These are phyloP conservation scores for Leucophenga varia DNA, from an alignment of 1,140 invertebrate genomes.

Conservation along the genomic window DNA sequence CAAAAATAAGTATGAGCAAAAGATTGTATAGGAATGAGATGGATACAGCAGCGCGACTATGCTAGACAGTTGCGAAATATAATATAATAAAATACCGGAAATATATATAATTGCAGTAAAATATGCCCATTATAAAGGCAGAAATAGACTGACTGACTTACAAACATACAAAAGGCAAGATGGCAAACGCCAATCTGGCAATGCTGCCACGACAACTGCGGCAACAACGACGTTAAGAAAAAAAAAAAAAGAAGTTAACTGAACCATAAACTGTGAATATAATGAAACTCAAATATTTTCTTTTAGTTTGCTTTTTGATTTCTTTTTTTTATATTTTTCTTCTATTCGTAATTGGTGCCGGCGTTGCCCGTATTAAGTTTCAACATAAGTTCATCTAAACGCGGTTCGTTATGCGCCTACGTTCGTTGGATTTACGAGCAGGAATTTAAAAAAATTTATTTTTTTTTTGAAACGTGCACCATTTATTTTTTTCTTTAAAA, in stretches of 20 bases:
- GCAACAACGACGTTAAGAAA: no score
- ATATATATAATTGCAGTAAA: slow-evolving; percentile 16
- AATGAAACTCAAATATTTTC: slow-evolving; percentile 40
- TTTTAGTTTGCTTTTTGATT: background rate
- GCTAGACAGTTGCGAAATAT: background rate
- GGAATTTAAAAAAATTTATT: no score
- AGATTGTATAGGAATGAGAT: slow-evolving; percentile 12
- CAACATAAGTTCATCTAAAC: no score
- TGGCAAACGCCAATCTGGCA: no score
- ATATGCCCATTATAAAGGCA: slow-evolving; percentile 24
- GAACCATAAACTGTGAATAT: slow-evolving; percentile 22
- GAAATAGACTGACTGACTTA: background rate
- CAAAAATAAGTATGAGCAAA: slow-evolving; percentile 7
- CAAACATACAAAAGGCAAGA: background rate
- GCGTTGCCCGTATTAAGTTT: no score
- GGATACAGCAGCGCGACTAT: slow-evolving; percentile 7
- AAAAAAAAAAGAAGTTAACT: no score
- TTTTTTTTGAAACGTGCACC: no score
- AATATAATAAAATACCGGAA: slow-evolving; percentile 12
- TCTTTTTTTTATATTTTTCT: slow-evolving; percentile 5
- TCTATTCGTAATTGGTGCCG: no score
- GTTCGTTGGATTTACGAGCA: no score
- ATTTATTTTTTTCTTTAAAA: no score
- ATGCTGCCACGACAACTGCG: no score
- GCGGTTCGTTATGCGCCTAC: no score